A percentile compares a stretch with the other conserved stretches of the same genome.
Conservation (phyloP, 2,797 vertebrate genomes). For the Gymnodraco acuticeps region DNA sequence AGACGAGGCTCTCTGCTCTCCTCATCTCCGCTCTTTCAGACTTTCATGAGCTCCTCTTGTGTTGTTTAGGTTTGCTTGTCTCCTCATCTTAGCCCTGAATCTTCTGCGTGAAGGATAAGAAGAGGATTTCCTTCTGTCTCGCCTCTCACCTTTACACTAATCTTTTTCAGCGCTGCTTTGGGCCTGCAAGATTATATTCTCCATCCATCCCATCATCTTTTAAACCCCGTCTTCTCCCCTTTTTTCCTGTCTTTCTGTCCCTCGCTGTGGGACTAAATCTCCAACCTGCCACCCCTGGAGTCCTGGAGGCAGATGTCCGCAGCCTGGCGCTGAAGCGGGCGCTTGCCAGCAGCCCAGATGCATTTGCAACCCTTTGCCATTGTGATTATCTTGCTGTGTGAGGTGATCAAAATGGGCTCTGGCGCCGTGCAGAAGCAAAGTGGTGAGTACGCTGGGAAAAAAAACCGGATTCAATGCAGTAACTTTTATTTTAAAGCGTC, state of each 20-base stretch:
- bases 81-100: constrained; percentile 39
- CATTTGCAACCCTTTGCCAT: constrained; percentile 79
- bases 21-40: constrained; percentile 37
- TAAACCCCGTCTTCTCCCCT: constrained; percentile 3
- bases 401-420: constrained; percentile 74
- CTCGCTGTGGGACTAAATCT: constrained; percentile 51
- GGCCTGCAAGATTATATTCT: constrained; percentile 29
- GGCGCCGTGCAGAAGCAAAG: constrained; percentile 65
- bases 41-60: constrained; percentile 30
- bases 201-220: constrained; percentile 21
- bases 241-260: background rate
- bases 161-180: constrained; percentile 1
- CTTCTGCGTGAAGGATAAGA: constrained; percentile 25
- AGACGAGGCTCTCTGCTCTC: constrained; percentile 41
- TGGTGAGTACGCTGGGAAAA: constrained; percentile 70
- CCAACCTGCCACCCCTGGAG: constrained; percentile 46
- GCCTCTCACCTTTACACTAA: constrained; percentile 21
- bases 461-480: background rate
- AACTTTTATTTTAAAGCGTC: no score
- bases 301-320: constrained; percentile 67
- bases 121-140: constrained; percentile 20
- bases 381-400: constrained; percentile 77
- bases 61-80: constrained; percentile 33
- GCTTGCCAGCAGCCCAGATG: constrained; percentile 81
- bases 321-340: constrained; percentile 71